A percentile compares a stretch with the other conserved stretches of the same genome.
phyloP scores from a whole-genome alignment of 1,140 invertebrate genomes.

The Drosophila saltans region DNA sequence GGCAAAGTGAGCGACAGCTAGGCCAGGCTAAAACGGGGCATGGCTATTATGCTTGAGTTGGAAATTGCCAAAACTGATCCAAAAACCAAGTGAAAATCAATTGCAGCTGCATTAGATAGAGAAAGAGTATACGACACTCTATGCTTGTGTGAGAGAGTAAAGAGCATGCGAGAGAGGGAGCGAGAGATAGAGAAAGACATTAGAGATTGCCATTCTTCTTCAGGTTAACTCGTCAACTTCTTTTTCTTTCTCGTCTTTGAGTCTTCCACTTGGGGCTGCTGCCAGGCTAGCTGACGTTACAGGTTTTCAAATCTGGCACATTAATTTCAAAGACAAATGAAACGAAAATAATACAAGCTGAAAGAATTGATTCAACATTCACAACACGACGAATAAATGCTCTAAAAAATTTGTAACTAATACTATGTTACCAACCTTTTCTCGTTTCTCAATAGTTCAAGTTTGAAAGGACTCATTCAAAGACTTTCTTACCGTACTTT shows the following conservation, averaged over 20 bases:
- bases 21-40: conserved; percentile 58
- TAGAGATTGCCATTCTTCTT: conserved; percentile 62
- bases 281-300: conserved; percentile 54
- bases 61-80: conserved; percentile 53
- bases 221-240: conserved; percentile 58
- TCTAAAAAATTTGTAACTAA: not conserved
- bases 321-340: conserved; percentile 78
- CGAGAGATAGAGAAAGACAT: not conserved
- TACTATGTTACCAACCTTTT: too few relatives aligned
- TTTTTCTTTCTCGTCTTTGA: conserved; percentile 2
- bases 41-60: conserved; percentile 39
- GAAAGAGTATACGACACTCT: not conserved
- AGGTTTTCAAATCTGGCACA: conserved; percentile 79
- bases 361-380: not conserved
- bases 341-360: conserved; percentile 70
- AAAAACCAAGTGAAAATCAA: conserved; percentile 72
- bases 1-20: conserved; percentile 59
- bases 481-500: too few relatives aligned
- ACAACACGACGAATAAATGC: conserved; percentile 32
- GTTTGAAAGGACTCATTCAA: too few relatives aligned
- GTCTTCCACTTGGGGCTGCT: conserved; percentile 22
- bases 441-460: too few relatives aligned
- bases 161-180: not conserved
- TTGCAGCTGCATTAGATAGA: conserved; percentile 41
- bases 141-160: conserved; percentile 1